phyloP scores from a whole-genome alignment of 2,113 vertebrate species.

The Anhinga anhinga region DNA sequence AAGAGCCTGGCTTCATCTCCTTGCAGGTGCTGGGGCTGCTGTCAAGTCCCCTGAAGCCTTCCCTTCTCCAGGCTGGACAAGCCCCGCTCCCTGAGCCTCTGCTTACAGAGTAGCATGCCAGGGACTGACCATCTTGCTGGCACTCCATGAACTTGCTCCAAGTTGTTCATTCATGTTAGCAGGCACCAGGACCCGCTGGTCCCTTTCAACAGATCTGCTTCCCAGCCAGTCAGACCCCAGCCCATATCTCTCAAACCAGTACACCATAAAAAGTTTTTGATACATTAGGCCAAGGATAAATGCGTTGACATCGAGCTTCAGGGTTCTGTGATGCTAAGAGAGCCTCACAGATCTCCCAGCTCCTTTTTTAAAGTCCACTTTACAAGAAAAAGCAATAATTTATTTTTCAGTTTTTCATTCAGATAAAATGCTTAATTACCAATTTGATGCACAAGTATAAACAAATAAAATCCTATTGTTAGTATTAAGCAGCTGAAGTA shows the following conservation, averaged over 20 bases:
- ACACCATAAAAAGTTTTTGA: background rate
- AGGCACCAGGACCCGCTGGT: rapidly evolving
- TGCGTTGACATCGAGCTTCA: background rate
- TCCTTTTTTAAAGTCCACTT: background rate
- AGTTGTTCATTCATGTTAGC: background rate
- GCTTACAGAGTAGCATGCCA: background rate
- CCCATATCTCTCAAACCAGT: rapidly evolving
- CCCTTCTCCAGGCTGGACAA: background rate
- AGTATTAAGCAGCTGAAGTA: background rate
- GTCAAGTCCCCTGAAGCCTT: background rate
- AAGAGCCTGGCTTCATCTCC: background rate
- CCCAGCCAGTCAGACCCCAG: background rate
- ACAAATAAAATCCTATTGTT: background rate
- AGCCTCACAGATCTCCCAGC: background rate
- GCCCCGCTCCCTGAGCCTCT: background rate
- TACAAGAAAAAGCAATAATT: background rate
- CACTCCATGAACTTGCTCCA: background rate
- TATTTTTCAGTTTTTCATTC: background rate
- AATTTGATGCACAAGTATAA: background rate
- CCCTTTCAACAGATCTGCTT: background rate
- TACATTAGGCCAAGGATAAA: background rate
- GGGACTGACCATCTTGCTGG: background rate
- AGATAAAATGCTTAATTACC: background rate
- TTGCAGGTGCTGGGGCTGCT: background rate
- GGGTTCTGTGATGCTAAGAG: background rate